Evolutionary conservation across 2,113 vertebrate genomes (phyloP).

Genomic region (Vombatus ursinus): DNA sequence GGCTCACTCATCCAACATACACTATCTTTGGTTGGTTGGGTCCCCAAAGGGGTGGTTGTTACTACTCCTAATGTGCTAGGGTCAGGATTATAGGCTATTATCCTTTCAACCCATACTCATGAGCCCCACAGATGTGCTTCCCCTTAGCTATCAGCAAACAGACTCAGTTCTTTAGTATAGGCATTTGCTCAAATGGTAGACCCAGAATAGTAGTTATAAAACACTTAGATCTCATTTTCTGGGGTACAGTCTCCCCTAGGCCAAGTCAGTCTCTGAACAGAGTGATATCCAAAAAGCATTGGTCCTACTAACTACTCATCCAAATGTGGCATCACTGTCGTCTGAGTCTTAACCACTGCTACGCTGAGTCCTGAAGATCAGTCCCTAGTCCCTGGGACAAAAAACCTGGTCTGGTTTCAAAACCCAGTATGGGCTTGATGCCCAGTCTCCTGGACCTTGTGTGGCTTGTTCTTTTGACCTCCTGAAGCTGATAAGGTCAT

Average conservation of each 20-base stretch:
- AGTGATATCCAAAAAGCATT: neutral
- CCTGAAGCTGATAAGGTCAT: neutral
- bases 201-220: neutral
- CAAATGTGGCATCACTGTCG: neutral
- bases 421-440: neutral
- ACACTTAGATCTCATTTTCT: neutral
- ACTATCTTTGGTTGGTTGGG: neutral
- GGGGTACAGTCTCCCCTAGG: neutral
- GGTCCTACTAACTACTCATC: neutral
- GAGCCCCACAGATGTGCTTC: neutral
- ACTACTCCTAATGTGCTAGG: neutral
- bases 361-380: neutral
- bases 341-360: neutral
- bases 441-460: neutral
- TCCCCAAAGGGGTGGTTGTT: neutral
- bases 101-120: neutral
- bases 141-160: neutral
- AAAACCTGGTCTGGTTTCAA: neutral
- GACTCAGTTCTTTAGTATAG: neutral
- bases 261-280: neutral
- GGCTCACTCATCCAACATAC: neutral
- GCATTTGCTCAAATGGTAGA: neutral
- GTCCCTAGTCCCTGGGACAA: neutral
- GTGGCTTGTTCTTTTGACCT: neutral
- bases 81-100: neutral